A percentile compares a stretch with the other conserved stretches of the same genome.
phyloP scores from a whole-genome alignment of 2,888 invertebrate genomes.

The Orthonychiurus folsomi region DNA sequence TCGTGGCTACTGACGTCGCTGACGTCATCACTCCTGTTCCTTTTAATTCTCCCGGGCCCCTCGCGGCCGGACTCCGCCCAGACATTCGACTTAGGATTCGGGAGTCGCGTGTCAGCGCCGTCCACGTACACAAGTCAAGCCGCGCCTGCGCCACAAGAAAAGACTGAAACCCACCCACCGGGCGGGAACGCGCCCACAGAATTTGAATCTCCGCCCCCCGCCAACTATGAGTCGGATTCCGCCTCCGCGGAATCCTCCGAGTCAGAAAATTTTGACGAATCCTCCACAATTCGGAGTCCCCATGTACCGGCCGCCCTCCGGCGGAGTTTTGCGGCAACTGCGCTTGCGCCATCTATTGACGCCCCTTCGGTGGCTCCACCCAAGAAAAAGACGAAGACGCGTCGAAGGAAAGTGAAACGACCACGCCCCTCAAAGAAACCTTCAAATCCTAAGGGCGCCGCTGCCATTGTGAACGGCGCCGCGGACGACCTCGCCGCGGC shows the following conservation, averaged over 20 bases:
- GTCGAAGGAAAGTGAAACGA: slow-evolving; percentile 2
- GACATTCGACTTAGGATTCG: too few relatives aligned
- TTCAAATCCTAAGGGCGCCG: slow-evolving; percentile 2
- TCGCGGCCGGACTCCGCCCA: too few relatives aligned
- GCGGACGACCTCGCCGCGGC: slow-evolving; percentile 18
- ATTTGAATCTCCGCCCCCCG: too few relatives aligned
- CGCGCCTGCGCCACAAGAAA: too few relatives aligned
- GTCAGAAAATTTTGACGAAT: not conserved
- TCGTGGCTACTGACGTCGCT: too few relatives aligned
- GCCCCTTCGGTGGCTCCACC: not conserved
- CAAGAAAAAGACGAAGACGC: slow-evolving; percentile 8
- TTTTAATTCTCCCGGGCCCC: too few relatives aligned
- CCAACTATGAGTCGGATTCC: not conserved
- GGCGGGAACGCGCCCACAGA: too few relatives aligned
- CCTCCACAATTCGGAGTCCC: not conserved
- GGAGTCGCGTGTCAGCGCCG: not conserved
- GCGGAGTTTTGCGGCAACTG: slow-evolving; percentile 3
- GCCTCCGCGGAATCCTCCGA: not conserved
- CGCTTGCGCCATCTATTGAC: not conserved
- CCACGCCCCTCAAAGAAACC: not conserved
- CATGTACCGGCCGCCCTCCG: not conserved
- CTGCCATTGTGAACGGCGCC: slow-evolving; percentile 17
- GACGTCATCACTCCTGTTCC: too few relatives aligned
- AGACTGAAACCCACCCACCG: not conserved
- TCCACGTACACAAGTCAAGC: too few relatives aligned